Evolutionary conservation across 1,140 invertebrate genomes (phyloP).

Genomic region (Telenomus remus): DNA sequence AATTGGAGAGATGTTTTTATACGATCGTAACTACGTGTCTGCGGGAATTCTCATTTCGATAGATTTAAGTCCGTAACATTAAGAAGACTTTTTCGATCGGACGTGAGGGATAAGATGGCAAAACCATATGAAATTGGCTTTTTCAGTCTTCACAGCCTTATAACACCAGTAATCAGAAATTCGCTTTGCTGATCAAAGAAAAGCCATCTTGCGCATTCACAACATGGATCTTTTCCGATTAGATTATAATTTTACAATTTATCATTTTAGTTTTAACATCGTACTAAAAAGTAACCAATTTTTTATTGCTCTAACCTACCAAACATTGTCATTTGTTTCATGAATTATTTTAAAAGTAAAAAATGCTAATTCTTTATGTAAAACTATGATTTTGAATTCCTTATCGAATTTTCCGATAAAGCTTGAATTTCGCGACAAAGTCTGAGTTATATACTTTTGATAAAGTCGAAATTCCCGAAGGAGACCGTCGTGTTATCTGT

Average conservation of each 20-base stretch:
- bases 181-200: slow-evolving; percentile 40
- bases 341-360: slow-evolving; percentile 35
- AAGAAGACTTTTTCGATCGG: slow-evolving; percentile 41
- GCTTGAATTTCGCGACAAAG: slow-evolving; percentile 47
- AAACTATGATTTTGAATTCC: slow-evolving; percentile 38
- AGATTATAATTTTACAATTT: slow-evolving; percentile 21
- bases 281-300: too few species aligned
- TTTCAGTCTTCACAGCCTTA: slow-evolving; percentile 29
- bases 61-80: slow-evolving; percentile 9
- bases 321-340: too few species aligned
- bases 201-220: slow-evolving; percentile 2
- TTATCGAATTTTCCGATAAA: slow-evolving; percentile 46
- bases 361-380: background rate
- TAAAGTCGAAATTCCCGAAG: slow-evolving; percentile 44
- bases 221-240: too few species aligned
- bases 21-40: background rate
- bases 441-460: slow-evolving; percentile 31
- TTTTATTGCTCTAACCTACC: too few species aligned
- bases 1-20: too few species aligned
- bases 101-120: slow-evolving; percentile 45
- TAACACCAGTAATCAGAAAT: slow-evolving; percentile 25
- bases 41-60: background rate
- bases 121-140: slow-evolving; percentile 39
- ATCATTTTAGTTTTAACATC: too few species aligned
- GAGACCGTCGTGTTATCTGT: slow-evolving; percentile 29